phyloP scores from a whole-genome alignment of 2,888 invertebrate genomes.

The Cheilosia grossa region DNA sequence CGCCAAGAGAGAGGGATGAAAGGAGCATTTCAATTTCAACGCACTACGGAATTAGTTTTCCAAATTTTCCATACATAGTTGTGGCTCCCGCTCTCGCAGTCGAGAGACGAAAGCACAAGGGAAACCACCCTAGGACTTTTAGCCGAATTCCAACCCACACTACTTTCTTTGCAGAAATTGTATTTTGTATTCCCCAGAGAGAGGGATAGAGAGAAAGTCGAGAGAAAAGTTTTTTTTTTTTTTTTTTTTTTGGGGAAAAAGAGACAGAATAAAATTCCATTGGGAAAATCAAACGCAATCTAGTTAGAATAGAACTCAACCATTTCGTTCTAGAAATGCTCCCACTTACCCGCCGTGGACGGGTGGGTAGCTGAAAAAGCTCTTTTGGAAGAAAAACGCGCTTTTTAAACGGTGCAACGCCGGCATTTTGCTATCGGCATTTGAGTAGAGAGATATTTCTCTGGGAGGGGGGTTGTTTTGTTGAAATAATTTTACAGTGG shows the following conservation, averaged over 20 bases:
- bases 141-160: not conserved
- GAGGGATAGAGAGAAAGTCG: conserved; percentile 6
- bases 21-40: conserved; percentile 42
- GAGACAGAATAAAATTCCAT: conserved; percentile 13
- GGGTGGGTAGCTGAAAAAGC: conserved; percentile 34
- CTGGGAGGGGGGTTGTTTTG: conserved; percentile 34
- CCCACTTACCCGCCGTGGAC: too few species aligned
- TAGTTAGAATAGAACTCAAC: conserved; percentile 36
- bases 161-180: not conserved
- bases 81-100: not conserved
- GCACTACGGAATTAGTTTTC: conserved; percentile 46
- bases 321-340: conserved; percentile 42
- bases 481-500: conserved; percentile 17
- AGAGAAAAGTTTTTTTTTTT: conserved; percentile 8
- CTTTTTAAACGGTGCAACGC: conserved; percentile 66
- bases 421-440: conserved; percentile 62
- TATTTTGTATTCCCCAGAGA: not conserved
- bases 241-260: not conserved
- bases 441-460: conserved; percentile 34
- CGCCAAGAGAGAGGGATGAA: not conserved
- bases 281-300: conserved; percentile 53
- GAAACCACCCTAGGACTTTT: not conserved
- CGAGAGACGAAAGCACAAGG: conserved; percentile 12
- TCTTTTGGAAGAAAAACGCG: conserved; percentile 9
- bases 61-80: conserved; percentile 38